phyloP scores from a whole-genome alignment of 2,113 vertebrate species.

The Bucco capensis region DNA sequence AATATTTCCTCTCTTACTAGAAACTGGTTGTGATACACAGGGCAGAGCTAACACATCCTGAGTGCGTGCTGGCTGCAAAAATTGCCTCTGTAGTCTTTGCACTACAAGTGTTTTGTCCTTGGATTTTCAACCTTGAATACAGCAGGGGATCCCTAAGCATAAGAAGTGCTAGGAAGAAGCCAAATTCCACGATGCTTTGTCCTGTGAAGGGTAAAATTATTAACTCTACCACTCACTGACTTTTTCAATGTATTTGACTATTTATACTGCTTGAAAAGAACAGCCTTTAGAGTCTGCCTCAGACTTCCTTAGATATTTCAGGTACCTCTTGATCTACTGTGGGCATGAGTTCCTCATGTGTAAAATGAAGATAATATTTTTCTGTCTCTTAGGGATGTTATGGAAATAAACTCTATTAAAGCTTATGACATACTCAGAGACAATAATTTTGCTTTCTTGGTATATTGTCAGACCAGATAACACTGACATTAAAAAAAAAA shows the following conservation, averaged over 20 bases:
- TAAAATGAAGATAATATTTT: conserved; percentile 8
- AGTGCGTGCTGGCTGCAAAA: not conserved
- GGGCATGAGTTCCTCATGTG: not conserved
- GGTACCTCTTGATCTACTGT: not conserved
- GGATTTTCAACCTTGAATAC: not conserved
- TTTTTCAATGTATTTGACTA: not conserved
- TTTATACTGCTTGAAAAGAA: not conserved
- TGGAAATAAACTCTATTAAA: not conserved
- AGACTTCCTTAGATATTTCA: not conserved
- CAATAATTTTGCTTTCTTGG: not conserved
- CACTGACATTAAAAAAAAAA: not conserved
- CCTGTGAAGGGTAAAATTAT: not conserved
- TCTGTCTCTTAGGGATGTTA: not conserved
- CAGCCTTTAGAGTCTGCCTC: not conserved
- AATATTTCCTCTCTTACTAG: not conserved
- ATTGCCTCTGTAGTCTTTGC: not conserved
- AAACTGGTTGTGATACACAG: not conserved
- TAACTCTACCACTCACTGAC: not conserved
- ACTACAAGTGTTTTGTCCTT: not conserved
- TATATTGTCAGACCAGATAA: not conserved
- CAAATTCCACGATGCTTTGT: not conserved
- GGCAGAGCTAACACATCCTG: not conserved
- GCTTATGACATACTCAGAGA: not conserved
- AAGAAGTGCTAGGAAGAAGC: not conserved
- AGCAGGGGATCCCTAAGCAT: not conserved